Evolutionary conservation across 2,888 invertebrate species (phyloP).

Genomic region (Noctua comes): DNA sequence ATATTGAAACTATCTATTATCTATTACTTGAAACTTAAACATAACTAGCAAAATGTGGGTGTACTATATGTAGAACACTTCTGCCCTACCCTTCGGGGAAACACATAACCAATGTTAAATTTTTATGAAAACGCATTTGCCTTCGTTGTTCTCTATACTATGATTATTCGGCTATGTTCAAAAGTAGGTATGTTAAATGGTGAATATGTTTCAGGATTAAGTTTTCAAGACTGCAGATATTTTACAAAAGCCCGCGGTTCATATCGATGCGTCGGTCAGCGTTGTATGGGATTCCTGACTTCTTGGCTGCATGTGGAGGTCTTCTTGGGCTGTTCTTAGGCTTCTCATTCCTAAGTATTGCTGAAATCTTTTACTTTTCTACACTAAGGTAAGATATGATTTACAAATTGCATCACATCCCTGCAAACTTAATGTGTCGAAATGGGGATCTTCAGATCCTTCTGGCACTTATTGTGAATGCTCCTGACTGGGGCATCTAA

Average conservation of each 20-base stretch:
- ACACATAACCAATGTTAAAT: not conserved
- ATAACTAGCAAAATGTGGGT: not conserved
- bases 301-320: slow-evolving; percentile 90
- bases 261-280: slow-evolving; percentile 89
- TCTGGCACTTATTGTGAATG: not conserved
- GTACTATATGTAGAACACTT: not conserved
- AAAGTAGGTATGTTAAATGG: not conserved
- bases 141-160: too few relatives aligned
- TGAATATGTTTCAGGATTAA: not conserved
- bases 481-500: not conserved
- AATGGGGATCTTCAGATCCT: not conserved
- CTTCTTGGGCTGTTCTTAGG: slow-evolving; percentile 90
- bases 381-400: slow-evolving; percentile 12
- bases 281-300: slow-evolving; percentile 89
- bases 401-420: not conserved
- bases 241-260: slow-evolving; percentile 86
- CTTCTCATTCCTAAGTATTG: slow-evolving; percentile 89
- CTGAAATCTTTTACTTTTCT: slow-evolving; percentile 81
- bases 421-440: not conserved
- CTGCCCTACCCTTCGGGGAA: not conserved
- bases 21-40: not conserved
- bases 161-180: not conserved
- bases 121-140: not conserved
- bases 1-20: too few relatives aligned
- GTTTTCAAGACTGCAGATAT: slow-evolving; percentile 14